Percentiles rank a stretch among this genome's conserved stretches.
Conservation (phyloP, 2,888 invertebrate species). For the Bibio marci region DNA sequence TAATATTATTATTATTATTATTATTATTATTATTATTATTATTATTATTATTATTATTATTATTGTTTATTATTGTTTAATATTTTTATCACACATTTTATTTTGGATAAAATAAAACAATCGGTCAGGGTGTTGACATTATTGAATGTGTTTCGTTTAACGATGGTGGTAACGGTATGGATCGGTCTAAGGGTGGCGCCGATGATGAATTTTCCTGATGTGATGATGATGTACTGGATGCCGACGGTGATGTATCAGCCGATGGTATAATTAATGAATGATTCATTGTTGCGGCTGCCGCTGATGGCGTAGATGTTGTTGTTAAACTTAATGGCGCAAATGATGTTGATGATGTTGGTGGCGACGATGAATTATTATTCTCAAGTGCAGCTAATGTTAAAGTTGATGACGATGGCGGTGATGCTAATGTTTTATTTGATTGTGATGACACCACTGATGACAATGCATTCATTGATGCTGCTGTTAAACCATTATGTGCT, state of each 20-base stretch:
- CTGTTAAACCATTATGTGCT: conserved; percentile 27
- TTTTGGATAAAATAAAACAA: not conserved
- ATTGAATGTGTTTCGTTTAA: conserved; percentile 17
- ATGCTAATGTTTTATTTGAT: conserved; percentile 20
- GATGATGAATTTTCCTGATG: conserved; percentile 23
- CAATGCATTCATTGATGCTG: conserved; percentile 24
- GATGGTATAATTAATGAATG: conserved; percentile 16
- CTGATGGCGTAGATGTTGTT: conserved; percentile 15
- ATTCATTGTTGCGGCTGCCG: conserved; percentile 5
- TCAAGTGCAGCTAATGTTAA: conserved; percentile 15
- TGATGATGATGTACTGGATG: conserved; percentile 31
- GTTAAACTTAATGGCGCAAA: conserved; percentile 28
- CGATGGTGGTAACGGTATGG: conserved; percentile 19
- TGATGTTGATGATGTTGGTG: conserved; percentile 15
- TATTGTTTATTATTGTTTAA: too few species aligned
- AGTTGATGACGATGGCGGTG: conserved; percentile 9
- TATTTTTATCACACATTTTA: not conserved
- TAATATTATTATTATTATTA: too few species aligned
- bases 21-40: too few species aligned
- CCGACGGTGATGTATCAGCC: conserved; percentile 33
- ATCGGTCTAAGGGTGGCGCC: conserved; percentile 7
- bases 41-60: too few species aligned
- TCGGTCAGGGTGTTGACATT: conserved; percentile 19
- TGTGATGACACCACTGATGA: conserved; percentile 22
- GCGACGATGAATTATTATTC: conserved; percentile 10